These are phyloP conservation scores for Andrena praecox DNA, from an alignment of 2,888 invertebrate genomes.

Conservation along the genomic window DNA sequence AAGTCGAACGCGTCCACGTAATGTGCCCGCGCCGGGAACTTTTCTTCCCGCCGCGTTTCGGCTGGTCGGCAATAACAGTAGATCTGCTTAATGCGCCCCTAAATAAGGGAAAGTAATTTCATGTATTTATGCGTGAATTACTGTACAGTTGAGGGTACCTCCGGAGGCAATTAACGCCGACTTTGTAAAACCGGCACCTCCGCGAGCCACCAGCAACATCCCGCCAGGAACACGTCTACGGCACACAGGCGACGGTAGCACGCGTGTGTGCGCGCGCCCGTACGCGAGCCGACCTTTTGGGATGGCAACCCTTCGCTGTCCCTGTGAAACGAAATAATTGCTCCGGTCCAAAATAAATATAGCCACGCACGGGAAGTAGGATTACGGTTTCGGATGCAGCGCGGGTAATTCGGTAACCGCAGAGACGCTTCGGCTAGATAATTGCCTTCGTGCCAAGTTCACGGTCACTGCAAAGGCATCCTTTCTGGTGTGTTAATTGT, in stretches of 20 bases:
- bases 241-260: conserved; percentile 3
- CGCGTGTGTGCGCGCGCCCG: conserved; percentile 36
- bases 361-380: conserved; percentile 61
- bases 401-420: conserved; percentile 55
- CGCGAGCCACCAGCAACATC: conserved; percentile 68
- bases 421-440: conserved; percentile 46
- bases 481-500: conserved; percentile 9
- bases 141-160: conserved; percentile 74
- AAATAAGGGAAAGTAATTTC: conserved; percentile 85
- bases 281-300: conserved; percentile 54
- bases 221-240: conserved; percentile 57
- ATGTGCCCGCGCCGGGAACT: conserved; percentile 31
- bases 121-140: conserved; percentile 85
- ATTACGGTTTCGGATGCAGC: conserved; percentile 47
- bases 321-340: conserved; percentile 73
- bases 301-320: conserved; percentile 67
- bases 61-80: conserved; percentile 83
- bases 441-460: conserved; percentile 31
- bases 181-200: conserved; percentile 78
- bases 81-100: conserved; percentile 84
- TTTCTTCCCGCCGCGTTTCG: conserved; percentile 51
- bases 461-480: not conserved
- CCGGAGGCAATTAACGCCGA: conserved; percentile 83
- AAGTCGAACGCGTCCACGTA: conserved; percentile 32
- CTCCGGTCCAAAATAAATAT: conserved; percentile 73